Base-by-base conservation (phyloP, 2,113 vertebrate species). In the Cynoglossus semilaevis region DNA sequence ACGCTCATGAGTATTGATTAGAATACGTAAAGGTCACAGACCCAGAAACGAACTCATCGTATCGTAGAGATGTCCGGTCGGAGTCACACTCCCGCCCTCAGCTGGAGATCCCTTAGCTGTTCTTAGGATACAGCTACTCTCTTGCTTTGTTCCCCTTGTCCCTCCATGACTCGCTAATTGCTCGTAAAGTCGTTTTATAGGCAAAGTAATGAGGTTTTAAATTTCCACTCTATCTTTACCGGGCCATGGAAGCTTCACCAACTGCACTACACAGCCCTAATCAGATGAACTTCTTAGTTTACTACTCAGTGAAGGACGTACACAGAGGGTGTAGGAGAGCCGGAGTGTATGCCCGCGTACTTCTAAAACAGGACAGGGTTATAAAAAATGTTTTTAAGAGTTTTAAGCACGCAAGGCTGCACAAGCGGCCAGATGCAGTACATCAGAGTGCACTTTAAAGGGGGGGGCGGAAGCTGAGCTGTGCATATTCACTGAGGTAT, bases 141-240 rank as follows among this genome's bases (percentile, higher is more conserved):
- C 17, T 64, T 19, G 10, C 9, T 2, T 16, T 45, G 37, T 54
- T 16, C 19, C 19, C 44, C 40, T 3, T n/a, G 16, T 47, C 36
- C 63, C 19, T 59, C 67, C 34, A 44, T 15, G 34, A 36, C 34
- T 67, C 63, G 64, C 73, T 85, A 87, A 87, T 82, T 80, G 71
- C 76, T 70, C 65, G 9, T 85, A 83, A 84, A 84, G 51, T 63
- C 51, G 42, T 48, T 86, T 78, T 85, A 84, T 67, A 60, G 72
- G 54, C 40, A 44, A 73, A 47, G 64, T 82, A 86, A 83, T 67
- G 36, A 76, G 63, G 74, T 79, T 82, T 76, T 79, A 82, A 80
- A 71, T 67, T 67, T 76, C 49, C 45, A 44, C 54, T 79, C 57
- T 45, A 58, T 79, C 61, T 79, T 77, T 74, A 67, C 53, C 36